Conservation (phyloP, 2,888 invertebrate species). For the Lasioglossum oenotherae region DNA sequence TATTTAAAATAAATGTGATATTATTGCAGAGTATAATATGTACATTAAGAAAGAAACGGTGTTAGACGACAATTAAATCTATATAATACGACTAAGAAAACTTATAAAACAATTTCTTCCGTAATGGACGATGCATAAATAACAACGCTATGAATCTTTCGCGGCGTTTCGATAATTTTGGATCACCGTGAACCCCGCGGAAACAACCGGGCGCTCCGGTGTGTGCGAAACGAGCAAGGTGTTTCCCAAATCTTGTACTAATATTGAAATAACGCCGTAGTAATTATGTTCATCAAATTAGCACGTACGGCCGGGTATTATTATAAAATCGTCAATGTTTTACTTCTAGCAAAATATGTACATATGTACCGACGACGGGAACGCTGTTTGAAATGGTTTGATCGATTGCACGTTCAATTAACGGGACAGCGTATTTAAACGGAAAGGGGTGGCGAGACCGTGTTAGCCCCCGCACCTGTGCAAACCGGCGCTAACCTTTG, state of each 20-base stretch:
- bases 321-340: slow-evolving; percentile 42
- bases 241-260: slow-evolving; percentile 9
- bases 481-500: slow-evolving; percentile 28
- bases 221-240: background rate
- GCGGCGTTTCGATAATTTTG: background rate
- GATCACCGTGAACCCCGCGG: accelerated
- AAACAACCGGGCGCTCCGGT: background rate
- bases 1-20: no score
- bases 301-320: slow-evolving; percentile 2
- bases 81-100: no score
- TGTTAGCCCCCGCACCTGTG: background rate
- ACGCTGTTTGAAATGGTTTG: slow-evolving; percentile 21
- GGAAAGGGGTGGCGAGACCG: slow-evolving; percentile 15
- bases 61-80: background rate
- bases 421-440: slow-evolving; percentile 36
- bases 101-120: background rate
- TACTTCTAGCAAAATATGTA: slow-evolving; percentile 25
- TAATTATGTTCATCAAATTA: slow-evolving; percentile 30
- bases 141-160: background rate
- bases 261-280: slow-evolving; percentile 37
- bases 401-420: slow-evolving; percentile 51
- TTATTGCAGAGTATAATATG: no score
- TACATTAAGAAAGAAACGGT: background rate
- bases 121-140: background rate
- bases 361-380: background rate